phyloP scores from a whole-genome alignment of 2,797 vertebrate species.

The Melanotaenia boesemani region DNA sequence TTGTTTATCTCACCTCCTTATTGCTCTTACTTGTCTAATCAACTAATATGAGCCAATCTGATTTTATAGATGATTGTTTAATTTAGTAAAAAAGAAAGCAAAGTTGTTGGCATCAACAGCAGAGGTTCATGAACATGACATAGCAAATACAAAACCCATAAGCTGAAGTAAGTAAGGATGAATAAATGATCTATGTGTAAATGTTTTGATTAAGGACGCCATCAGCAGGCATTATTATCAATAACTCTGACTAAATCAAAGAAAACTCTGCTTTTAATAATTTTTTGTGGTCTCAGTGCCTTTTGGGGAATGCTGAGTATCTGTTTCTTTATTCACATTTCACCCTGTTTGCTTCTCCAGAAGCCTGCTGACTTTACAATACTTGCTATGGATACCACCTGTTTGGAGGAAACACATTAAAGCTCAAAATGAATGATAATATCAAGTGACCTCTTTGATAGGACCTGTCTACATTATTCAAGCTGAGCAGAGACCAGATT shows the following conservation, averaged over 20 bases:
- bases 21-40: conserved; percentile 76
- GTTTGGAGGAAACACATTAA: conserved; percentile 75
- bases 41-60: conserved; percentile 76
- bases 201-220: conserved; percentile 42
- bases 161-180: conserved; percentile 50
- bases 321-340: background rate
- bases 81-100: conserved; percentile 62
- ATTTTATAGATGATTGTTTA: conserved; percentile 75
- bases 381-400: conserved; percentile 66
- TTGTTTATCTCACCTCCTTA: conserved; percentile 76
- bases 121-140: conserved; percentile 48
- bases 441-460: conserved; percentile 79
- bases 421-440: conserved; percentile 81
- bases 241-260: conserved; percentile 32
- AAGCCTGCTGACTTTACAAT: conserved; percentile 65
- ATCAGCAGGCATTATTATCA: conserved; percentile 32
- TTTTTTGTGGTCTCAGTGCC: conserved; percentile 13
- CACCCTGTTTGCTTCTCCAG: conserved; percentile 41
- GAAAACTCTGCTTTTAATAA: conserved; percentile 22
- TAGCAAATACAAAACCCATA: conserved; percentile 33
- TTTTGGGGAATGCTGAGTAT: conserved; percentile 23
- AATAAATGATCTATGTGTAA: conserved; percentile 44
- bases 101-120: conserved; percentile 49
- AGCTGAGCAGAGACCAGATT: conserved; percentile 63
- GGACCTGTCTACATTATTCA: conserved; percentile 82